Percentiles rank a stretch among this genome's conserved stretches.
Evolutionary conservation across 2,888 invertebrate genomes (phyloP).

Genomic region (Auanema freiburgensis): DNA sequence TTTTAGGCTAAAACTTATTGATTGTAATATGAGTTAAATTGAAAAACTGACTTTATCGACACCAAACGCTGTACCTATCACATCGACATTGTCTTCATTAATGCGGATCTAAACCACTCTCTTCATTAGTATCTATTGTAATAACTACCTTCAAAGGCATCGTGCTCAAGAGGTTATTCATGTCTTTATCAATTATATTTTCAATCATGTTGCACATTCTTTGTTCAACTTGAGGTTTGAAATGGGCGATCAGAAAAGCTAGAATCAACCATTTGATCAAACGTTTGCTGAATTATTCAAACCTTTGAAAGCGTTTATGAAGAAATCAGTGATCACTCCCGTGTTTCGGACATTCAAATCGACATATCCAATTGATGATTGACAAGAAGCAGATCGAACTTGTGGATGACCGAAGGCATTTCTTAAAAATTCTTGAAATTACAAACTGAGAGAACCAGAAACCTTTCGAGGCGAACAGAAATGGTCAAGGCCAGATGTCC

Average conservation of each 20-base stretch:
- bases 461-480: conserved; percentile 60
- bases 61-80: conserved; percentile 55
- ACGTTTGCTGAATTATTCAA: not conserved
- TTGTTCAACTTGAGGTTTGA: conserved; percentile 63
- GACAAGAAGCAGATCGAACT: conserved; percentile 56
- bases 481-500: conserved; percentile 61
- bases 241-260: conserved; percentile 61
- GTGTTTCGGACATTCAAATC: conserved; percentile 63
- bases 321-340: conserved; percentile 63
- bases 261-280: not conserved
- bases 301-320: conserved; percentile 63
- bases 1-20: conserved; percentile 10
- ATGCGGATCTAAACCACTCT: conserved; percentile 59
- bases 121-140: not conserved
- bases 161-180: conserved; percentile 57
- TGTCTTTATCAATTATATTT: conserved; percentile 58
- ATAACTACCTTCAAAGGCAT: conserved; percentile 59
- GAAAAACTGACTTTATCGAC: conserved; percentile 3
- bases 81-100: conserved; percentile 60
- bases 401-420: conserved; percentile 57
- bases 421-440: conserved; percentile 41
- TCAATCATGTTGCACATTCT: conserved; percentile 64
- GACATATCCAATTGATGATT: conserved; percentile 59
- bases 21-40: not conserved
- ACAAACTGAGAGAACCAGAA: conserved; percentile 6